Evolutionary conservation across 2,113 vertebrate species (phyloP).

Genomic region (Solea senegalensis): DNA sequence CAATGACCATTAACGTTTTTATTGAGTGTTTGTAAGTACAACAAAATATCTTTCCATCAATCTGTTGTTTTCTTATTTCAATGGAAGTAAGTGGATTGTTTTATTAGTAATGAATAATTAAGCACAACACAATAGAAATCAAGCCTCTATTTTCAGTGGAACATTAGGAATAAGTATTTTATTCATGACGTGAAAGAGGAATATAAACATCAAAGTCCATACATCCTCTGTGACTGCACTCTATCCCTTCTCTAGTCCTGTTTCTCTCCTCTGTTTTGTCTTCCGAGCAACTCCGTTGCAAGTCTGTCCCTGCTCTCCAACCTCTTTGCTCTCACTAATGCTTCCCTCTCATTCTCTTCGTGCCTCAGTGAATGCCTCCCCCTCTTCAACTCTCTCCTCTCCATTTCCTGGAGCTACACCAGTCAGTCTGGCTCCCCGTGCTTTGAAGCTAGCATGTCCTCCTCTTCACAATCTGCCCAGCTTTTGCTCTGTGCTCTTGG

Average conservation of each 20-base stretch:
- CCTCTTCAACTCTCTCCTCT: constrained; percentile 50
- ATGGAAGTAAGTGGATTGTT: too few relatives aligned
- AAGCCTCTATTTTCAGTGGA: too few relatives aligned
- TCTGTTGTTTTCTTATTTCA: too few relatives aligned
- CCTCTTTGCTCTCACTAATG: constrained; percentile 48
- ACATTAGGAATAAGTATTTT: too few relatives aligned
- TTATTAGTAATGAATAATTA: too few relatives aligned
- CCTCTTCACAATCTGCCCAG: constrained; percentile 56
- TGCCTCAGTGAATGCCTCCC: constrained; percentile 59
- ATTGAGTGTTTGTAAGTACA: too few relatives aligned
- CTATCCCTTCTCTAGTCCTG: constrained; percentile 14
- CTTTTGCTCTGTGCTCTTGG: constrained; percentile 51
- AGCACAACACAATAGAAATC: too few relatives aligned
- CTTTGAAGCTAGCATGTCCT: constrained; percentile 57
- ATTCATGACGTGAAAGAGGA: too few relatives aligned
- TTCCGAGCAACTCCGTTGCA: constrained; percentile 39
- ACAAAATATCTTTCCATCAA: too few relatives aligned
- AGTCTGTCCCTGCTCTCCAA: constrained; percentile 38
- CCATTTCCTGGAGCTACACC: constrained; percentile 63
- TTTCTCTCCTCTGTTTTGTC: constrained; percentile 23
- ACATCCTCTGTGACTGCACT: constrained; percentile 17
- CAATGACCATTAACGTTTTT: too few relatives aligned
- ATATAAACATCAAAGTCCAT: too few relatives aligned
- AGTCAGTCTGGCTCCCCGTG: constrained; percentile 47
- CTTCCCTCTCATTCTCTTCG: constrained; percentile 62